Conservation (phyloP, 2,113 vertebrate species). For the Lontra canadensis region DNA sequence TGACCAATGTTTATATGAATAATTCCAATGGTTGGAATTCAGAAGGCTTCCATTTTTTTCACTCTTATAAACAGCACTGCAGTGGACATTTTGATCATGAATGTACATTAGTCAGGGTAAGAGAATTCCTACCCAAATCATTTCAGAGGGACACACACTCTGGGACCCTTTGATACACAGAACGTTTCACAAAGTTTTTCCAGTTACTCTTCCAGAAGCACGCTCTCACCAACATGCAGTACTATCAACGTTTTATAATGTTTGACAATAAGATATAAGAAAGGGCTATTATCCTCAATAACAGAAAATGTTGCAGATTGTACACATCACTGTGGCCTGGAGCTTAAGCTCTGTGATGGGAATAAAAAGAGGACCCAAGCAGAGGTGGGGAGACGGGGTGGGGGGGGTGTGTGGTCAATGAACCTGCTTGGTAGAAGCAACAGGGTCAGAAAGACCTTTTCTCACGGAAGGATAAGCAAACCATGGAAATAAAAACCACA, state of each 20-base stretch:
- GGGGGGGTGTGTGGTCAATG: fast-evolving
- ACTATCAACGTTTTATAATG: background rate
- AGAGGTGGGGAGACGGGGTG: background rate
- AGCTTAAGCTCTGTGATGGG: background rate
- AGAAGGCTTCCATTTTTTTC: background rate
- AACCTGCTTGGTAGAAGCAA: background rate
- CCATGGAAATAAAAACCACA: background rate
- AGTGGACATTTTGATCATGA: background rate
- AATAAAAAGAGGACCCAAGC: background rate
- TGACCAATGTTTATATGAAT: background rate
- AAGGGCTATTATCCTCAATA: background rate
- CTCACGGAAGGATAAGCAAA: background rate
- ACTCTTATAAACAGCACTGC: background rate
- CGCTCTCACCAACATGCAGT: background rate
- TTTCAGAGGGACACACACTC: background rate
- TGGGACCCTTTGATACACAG: background rate
- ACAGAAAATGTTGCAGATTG: background rate
- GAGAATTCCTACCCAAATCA: background rate
- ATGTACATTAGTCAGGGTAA: background rate
- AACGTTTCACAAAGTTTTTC: background rate
- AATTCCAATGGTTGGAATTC: background rate
- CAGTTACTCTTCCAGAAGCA: background rate
- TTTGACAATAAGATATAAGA: background rate
- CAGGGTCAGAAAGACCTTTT: background rate
- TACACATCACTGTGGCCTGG: fast-evolving